These are phyloP conservation scores for Microplitis mediator DNA, from an alignment of 1,140 invertebrate genomes.

Conservation along the genomic window DNA sequence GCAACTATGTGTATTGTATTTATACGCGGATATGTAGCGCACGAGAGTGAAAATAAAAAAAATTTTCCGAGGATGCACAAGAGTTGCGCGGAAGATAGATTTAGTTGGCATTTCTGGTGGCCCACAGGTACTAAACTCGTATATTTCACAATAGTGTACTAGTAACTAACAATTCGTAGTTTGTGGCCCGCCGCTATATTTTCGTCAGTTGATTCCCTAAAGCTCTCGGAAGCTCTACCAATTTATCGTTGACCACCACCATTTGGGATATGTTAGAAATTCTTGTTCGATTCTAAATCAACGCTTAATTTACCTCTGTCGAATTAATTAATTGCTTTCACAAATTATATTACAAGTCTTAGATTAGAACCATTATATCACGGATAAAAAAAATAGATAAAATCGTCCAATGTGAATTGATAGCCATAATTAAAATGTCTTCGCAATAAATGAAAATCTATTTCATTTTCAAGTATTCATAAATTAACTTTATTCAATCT, in stretches of 20 bases:
- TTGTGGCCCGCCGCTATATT: conserved; percentile 44
- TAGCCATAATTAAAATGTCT: too few species aligned
- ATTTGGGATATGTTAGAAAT: neutral
- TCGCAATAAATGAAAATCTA: too few species aligned
- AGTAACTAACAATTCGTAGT: conserved; percentile 53
- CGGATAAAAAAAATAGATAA: too few species aligned
- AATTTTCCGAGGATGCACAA: neutral
- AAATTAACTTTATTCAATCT: too few species aligned
- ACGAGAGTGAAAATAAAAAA: neutral
- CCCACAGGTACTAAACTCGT: conserved; percentile 38
- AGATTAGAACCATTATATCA: too few species aligned
- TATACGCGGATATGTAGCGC: neutral
- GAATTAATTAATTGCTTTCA: neutral
- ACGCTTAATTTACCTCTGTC: neutral
- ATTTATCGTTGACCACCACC: conserved; percentile 37
- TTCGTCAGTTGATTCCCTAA: conserved; percentile 39
- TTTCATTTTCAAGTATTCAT: too few species aligned
- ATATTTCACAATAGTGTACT: conserved; percentile 45
- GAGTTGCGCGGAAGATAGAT: neutral
- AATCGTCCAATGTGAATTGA: too few species aligned
- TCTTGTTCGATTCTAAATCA: conserved; percentile 1
- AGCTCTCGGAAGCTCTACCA: conserved; percentile 40
- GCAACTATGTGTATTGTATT: too few species aligned
- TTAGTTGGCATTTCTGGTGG: conserved; percentile 3
- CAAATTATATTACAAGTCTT: too few species aligned